Base-by-base conservation (phyloP, 1,140 invertebrate genomes). In the Drosophila bocqueti region DNA sequence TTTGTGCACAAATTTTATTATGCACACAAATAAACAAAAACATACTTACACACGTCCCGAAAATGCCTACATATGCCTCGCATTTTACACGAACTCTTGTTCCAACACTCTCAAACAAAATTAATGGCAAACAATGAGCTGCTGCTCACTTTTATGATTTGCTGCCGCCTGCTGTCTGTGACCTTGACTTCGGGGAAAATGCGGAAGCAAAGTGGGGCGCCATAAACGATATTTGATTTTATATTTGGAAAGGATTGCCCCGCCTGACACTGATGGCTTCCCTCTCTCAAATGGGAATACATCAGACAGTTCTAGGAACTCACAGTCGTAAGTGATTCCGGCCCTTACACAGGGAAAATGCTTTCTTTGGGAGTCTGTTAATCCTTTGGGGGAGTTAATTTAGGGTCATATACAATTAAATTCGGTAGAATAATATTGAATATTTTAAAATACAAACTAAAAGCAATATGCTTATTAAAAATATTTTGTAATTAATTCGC, bases 1-100 rank as follows among this genome's bases (percentile, higher is more conserved):
- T 84, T 72, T 89, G 61, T 79, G 71, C 61, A 71, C 85, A 84
- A 75, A 84, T 84, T 89, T 89, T 89, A 89, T 89, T 90, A 89
- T 81, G 81, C 85, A 90, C 81, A 84, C 81, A 84, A 75, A 83
- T 81, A 68, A 52, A 85, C 64, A 83, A 50, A 71, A 62, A 40
- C 46, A 42, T 26, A 38, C 61, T 59, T 46, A 45, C 52, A 76
- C 52, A 55, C 38, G 69, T 69, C 18, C 40, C 58, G 9, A 63
- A 49, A 66, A 71, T 54, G 52, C 64, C 52, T 83, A 80, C 83
- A 83, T 89, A 87, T 87, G 80, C 65, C 72, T 55, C 76, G 64
- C 64, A 83, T 87, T 89, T 80, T 52, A 76, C 47, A 63, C 49
- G 61, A 55, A 45, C 77, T 66, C 42, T 42, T 42, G 38, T 52